These are phyloP conservation scores for Aphis craccivora DNA, from an alignment of 1,140 invertebrate genomes.

Conservation along the genomic window DNA sequence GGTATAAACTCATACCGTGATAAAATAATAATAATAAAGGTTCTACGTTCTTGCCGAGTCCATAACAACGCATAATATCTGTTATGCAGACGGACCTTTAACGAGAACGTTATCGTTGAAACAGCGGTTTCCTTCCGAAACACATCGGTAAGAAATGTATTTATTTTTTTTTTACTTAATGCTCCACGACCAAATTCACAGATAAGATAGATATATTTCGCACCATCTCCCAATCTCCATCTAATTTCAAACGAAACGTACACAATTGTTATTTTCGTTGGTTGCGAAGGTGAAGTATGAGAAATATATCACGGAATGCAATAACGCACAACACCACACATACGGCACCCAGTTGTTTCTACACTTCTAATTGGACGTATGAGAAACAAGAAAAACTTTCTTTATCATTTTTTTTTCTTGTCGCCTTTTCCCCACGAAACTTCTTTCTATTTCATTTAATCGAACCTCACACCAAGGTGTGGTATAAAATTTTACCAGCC, in stretches of 20 bases:
- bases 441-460: neutral
- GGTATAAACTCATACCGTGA: neutral
- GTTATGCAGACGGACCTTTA: constrained; percentile 28
- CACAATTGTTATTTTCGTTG: neutral
- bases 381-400: constrained; percentile 20
- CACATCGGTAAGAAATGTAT: constrained; percentile 20
- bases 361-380: neutral
- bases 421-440: neutral
- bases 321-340: neutral
- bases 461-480: neutral
- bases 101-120: constrained; percentile 39
- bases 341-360: neutral
- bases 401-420: neutral
- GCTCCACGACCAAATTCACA: neutral
- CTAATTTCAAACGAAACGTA: constrained; percentile 33
- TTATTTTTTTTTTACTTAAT: constrained; percentile 36
- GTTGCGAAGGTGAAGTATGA: neutral
- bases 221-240: neutral
- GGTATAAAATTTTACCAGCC: neutral
- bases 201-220: constrained; percentile 13
- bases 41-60: neutral
- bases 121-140: constrained; percentile 54
- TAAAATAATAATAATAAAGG: neutral
- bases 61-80: constrained; percentile 29
- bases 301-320: constrained; percentile 1